Base-by-base conservation (phyloP, 2,113 vertebrate species). In the Cricetomys ansorgei region DNA sequence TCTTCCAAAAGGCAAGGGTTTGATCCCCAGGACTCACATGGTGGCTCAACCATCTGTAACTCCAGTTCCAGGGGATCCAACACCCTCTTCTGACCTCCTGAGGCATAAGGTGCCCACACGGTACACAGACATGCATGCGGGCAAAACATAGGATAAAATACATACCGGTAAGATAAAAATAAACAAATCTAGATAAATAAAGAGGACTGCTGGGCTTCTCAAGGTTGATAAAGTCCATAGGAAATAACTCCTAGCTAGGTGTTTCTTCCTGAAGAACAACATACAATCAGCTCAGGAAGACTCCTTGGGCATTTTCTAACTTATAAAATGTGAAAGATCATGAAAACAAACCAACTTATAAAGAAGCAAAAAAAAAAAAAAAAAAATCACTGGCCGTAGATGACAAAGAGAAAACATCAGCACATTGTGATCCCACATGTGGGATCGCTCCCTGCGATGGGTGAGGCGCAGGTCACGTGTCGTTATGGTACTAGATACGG, bases 231-330 rank as follows among this genome's bases (percentile, higher is more conserved):
- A 94, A 88, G 45, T 13, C 45, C 19, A 5, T 43, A 53, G 81
- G 9, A n/a, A n/a, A 69, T 21, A 67, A 43, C 15, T 62, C 48
- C 67, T 3, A 87, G 8, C 17, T 92, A 31, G 40, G 37, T 48
- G 2, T 70, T 91, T 92, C 81, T 81, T 96, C 87, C 93, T 75
- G 55, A 57, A 70, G 7, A 97, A 45, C 29, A 93, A 34, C 31
- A 50, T 69, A 43, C 16, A 91, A 10, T 73, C 48, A 37, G 62
- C 69, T 43, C 55, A 31, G 12, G 3, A 31, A 80, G 59, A 79
- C 21, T 45, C 29, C 27, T 86, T 79, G 84, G 91, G 79, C 17
- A 80, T 92, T 93, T 94, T 83, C 69, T 84, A 19, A 94, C 34
- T 73, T 50, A 88, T 55, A 73, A 94, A 94, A 67, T 64, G 34